Conservation (phyloP, 2,113 vertebrate species). For the Hemiscyllium ocellatum region DNA sequence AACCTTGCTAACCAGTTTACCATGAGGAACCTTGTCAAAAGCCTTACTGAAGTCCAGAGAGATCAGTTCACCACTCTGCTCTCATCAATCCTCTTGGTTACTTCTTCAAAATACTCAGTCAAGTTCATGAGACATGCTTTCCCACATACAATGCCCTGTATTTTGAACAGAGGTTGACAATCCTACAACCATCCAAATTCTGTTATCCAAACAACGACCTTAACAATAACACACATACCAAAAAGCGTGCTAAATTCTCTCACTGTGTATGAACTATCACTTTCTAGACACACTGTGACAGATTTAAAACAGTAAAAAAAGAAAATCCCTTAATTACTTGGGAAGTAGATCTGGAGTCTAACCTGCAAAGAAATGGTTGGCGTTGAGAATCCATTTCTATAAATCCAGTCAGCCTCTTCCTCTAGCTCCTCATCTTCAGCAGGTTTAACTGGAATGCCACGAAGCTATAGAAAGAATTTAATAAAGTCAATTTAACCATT, state of each 20-base stretch:
- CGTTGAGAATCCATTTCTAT: conserved; percentile 90
- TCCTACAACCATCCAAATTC: not conserved
- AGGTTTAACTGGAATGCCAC: conserved; percentile 79
- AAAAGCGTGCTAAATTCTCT: not conserved
- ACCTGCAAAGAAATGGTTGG: conserved; percentile 97
- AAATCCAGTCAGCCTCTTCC: conserved; percentile 98
- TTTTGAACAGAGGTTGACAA: not conserved
- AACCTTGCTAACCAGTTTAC: too few species aligned
- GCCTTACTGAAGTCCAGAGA: too few species aligned
- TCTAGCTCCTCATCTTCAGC: conserved; percentile 95
- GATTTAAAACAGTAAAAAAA: not conserved
- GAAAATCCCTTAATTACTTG: not conserved
- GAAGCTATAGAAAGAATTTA: conserved; percentile 58
- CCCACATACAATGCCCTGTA: not conserved
- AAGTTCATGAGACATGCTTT: too few species aligned
- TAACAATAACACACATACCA: not conserved
- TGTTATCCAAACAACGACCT: not conserved
- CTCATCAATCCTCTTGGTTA: too few species aligned
- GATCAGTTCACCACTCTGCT: too few species aligned
- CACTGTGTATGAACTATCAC: not conserved
- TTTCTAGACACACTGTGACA: not conserved
- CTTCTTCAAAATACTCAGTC: too few species aligned
- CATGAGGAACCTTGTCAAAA: too few species aligned
- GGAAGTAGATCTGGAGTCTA: not conserved
- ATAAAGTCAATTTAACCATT: not conserved